Base-by-base conservation (phyloP, 53 echinoderm and acorn worm genomes). In the Actinopyga echinites region DNA sequence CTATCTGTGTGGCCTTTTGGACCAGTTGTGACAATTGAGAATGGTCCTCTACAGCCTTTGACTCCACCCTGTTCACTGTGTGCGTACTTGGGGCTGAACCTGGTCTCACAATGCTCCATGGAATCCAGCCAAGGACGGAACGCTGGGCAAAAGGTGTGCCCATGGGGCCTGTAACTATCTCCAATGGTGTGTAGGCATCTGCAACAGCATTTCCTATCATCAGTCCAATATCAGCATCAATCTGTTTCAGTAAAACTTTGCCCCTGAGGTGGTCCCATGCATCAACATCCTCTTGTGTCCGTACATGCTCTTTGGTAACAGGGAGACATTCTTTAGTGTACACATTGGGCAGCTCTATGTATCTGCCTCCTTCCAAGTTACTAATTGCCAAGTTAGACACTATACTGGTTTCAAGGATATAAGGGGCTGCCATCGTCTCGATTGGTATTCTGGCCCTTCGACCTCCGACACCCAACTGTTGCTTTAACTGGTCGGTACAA, bases 171-270 rank as follows among this genome's bases (percentile, higher is more conserved):
- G 79, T 85, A 1, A 79, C 63, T 55, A 89, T 37, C 45, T 85
- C 84, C 8, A 80, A 65, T 30, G 85, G 85, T 8, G 84, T 85
- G 55, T 85, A 79, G 34, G 85, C 85, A 24, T 85, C 84, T 68
- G 89, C 59, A 10, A 89, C 85, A 49, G 79, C 80, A 59, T 85
- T 89, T 26, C 89, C 80, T 6, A 89, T 44, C 49, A 89, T 22
- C 45, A 89, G 71, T 15, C 89, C 89, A 59, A 89, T 89, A 21
- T 89, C 89, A 40, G 69, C 89, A 56, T 88, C 57, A 43, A 88
- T 83, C 38, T 74, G 29, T 20, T 38, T 49, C 49, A 74, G 34
- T 2, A 74, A 21, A 17, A 56, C 80, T 40, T 74, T 69, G 43
- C 65, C 85, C 45, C 44, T 57, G 12, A 85, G 45, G 23, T 89